Evolutionary conservation across 2,797 vertebrate species (phyloP), one percentile per base, ranked within the genome.

Genomic region (Rallus crepitans): DNA sequence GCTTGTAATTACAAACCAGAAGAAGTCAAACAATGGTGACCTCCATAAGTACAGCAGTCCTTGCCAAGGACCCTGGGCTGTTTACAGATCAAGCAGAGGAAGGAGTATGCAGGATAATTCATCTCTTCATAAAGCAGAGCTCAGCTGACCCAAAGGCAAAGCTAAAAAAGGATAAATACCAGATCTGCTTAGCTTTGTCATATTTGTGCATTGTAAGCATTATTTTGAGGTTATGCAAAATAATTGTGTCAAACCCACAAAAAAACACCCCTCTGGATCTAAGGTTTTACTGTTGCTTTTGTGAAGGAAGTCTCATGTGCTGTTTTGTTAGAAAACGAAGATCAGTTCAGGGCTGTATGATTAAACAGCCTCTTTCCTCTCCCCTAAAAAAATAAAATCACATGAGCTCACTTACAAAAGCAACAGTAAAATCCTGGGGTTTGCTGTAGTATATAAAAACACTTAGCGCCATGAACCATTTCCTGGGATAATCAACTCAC

Each of bases 251-350:
- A 89, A 75, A 87, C 28, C 59, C 77, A 76, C 73, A 90, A 53
- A 63, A 42, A 42, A 75, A 87, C 0, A 0, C 0, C 5, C 14
- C 50, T 55, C 52, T 42, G 39, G 70, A 71, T 80, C 45, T 89
- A 82, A 93, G 64, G 59, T 85, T 93, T 92, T 92, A 35, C 42
- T 80, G 55, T 71, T 83, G 55, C 42, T 91, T 95, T 94, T 95
- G 57, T 86, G 63, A 83, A 88, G 57, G 39, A 94, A 88, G 63
- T 55, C 47, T 87, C 18, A n/a, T 45, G n/a, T 59, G 65, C 53
- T 89, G 25, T 91, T 96, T 93, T 89, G 31, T 89, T 87, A 96
- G 89, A 90, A 95, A 97, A 86, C 33, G 20, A 90, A 92, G 33
- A 50, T 93, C 75, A 71, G 56, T 75, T 94, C 45, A 42, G 61